Evolutionary conservation across 2,797 vertebrate genomes (phyloP).

Genomic region (Setipinna tenuifilis): DNA sequence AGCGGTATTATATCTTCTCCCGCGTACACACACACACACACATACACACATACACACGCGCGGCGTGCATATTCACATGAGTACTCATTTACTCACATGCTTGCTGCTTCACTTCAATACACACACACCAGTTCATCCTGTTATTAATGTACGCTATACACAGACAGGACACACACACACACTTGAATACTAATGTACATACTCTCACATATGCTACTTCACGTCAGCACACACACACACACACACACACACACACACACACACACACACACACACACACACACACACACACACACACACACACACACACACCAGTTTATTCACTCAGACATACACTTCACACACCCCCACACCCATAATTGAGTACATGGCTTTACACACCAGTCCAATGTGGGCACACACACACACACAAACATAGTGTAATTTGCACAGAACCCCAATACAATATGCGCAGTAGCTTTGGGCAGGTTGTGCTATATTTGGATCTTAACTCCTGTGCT

Average conservation of each 20-base stretch:
- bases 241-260: constrained; percentile 6
- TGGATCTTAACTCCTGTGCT: background rate
- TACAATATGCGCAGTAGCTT: background rate
- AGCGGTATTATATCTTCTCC: constrained; percentile 32
- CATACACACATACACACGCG: background rate
- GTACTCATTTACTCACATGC: constrained; percentile 51
- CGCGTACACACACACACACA: constrained; percentile 27
- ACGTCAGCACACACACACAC: background rate
- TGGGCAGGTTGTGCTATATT: background rate
- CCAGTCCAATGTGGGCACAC: background rate
- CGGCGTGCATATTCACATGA: too few relatives aligned
- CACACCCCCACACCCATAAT: background rate
- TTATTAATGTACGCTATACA: background rate
- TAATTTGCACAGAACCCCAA: background rate
- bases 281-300: background rate
- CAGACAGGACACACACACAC: constrained; percentile 35
- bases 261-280: background rate
- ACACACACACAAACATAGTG: background rate
- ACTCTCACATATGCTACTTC: background rate
- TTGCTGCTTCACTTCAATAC: background rate
- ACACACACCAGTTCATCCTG: background rate
- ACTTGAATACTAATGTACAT: background rate
- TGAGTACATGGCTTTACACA: background rate
- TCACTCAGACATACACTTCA: background rate
- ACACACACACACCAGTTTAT: background rate